phyloP scores from a whole-genome alignment of 2,797 vertebrate genomes.

The Chloroceryle amazona region DNA sequence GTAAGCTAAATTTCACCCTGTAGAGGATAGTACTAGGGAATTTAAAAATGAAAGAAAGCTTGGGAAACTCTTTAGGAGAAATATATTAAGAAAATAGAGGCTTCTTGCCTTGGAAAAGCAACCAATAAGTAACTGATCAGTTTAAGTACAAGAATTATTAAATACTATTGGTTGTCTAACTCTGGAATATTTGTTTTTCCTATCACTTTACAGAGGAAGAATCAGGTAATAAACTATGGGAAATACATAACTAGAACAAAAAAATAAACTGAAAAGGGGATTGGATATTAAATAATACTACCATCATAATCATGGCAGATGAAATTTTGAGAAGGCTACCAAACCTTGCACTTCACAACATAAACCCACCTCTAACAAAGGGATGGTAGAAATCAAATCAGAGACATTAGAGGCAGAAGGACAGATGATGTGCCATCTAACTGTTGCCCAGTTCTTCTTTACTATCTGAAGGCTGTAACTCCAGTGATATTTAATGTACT shows the following conservation, averaged over 20 bases:
- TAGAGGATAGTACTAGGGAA: neutral
- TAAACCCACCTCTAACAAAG: neutral
- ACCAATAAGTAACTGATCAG: neutral
- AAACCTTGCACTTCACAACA: neutral
- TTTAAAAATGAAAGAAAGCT: neutral
- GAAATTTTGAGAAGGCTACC: neutral
- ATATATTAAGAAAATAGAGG: neutral
- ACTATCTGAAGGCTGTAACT: neutral
- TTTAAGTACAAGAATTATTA: neutral
- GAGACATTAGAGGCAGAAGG: neutral
- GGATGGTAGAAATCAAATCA: neutral
- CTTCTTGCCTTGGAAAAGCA: neutral
- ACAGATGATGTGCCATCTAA: neutral
- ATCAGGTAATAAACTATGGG: neutral
- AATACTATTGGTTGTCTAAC: neutral
- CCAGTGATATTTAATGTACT: neutral
- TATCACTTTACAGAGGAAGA: neutral
- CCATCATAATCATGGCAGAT: neutral
- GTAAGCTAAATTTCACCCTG: fast-evolving
- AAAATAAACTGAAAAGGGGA: neutral
- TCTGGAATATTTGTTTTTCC: neutral
- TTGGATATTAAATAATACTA: neutral
- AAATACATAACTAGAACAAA: neutral
- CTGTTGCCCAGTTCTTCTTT: neutral
- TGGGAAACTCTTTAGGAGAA: neutral